phyloP scores from a whole-genome alignment of 92 coral and sea anemone genomes.

The Zoanthus sansibaricus region DNA sequence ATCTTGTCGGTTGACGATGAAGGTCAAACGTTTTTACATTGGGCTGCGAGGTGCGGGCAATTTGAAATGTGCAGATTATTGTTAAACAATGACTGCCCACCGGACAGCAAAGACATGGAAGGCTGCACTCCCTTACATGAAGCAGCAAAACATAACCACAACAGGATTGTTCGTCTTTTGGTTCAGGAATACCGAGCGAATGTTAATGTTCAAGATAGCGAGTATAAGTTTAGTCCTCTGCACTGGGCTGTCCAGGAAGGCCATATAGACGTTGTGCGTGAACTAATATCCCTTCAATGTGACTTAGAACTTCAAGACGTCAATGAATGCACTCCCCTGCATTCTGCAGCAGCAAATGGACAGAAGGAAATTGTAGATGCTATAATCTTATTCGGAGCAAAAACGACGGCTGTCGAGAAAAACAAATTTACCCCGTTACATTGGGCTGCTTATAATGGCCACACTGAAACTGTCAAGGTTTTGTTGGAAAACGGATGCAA shows the following conservation, averaged over 20 bases:
- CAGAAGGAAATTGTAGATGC: not conserved
- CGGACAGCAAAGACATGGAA: not conserved
- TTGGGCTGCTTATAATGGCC: constrained; percentile 25
- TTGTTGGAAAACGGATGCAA: not conserved
- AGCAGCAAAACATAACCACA: constrained; percentile 13
- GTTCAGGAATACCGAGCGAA: not conserved
- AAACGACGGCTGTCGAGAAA: not conserved
- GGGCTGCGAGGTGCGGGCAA: constrained; percentile 15
- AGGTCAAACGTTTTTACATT: constrained; percentile 13
- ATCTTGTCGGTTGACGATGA: not conserved
- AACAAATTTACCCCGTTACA: constrained; percentile 17
- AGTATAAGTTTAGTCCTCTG: not conserved
- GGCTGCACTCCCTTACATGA: constrained; percentile 23
- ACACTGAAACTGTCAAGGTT: not conserved
- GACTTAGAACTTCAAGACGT: not conserved
- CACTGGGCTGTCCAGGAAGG: constrained; percentile 35
- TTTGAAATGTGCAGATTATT: constrained; percentile 11
- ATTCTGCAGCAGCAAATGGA: constrained; percentile 17
- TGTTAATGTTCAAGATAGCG: not conserved
- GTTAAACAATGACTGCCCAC: not conserved
- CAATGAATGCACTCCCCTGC: not conserved
- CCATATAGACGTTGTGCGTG: not conserved
- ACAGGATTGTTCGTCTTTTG: constrained; percentile 6
- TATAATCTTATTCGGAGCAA: constrained; percentile 4
- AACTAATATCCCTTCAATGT: not conserved